Conservation (phyloP, 2,113 vertebrate genomes). For the Chiloscyllium plagiosum region DNA sequence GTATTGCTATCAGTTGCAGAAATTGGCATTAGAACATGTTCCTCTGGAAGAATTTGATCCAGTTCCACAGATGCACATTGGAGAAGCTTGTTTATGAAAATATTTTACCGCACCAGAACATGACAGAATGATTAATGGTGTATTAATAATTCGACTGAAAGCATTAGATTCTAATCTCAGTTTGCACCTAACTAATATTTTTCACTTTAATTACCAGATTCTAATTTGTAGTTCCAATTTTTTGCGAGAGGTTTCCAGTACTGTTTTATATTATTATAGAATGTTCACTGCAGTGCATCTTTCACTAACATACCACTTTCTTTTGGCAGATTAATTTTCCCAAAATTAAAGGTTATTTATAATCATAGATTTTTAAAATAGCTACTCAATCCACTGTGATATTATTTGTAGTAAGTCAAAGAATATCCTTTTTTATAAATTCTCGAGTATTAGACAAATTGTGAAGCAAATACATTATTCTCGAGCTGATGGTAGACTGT, state of each 20-base stretch:
- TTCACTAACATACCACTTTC: neutral
- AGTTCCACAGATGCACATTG: neutral
- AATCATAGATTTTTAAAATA: slow-evolving; percentile 19
- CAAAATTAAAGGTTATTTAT: neutral
- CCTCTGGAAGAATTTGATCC: neutral
- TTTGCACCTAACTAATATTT: neutral
- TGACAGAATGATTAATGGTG: neutral
- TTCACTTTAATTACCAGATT: neutral
- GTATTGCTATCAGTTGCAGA: neutral
- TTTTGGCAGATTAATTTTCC: neutral
- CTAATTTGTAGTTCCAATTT: neutral
- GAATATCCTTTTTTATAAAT: neutral
- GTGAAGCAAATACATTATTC: neutral
- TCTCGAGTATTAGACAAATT: neutral
- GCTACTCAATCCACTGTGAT: neutral
- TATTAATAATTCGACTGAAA: neutral
- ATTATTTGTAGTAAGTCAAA: neutral
- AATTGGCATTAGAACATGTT: neutral
- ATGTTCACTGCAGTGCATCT: too few species aligned
- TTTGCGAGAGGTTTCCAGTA: neutral
- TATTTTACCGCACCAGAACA: neutral
- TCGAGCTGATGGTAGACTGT: too few species aligned
- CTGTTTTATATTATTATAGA: neutral
- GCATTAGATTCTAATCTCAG: neutral
- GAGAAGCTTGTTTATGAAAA: neutral